A percentile compares a stretch with the other conserved stretches of the same genome.
Conservation (phyloP, 2,888 invertebrate genomes). For the Ethmia dodecea region DNA sequence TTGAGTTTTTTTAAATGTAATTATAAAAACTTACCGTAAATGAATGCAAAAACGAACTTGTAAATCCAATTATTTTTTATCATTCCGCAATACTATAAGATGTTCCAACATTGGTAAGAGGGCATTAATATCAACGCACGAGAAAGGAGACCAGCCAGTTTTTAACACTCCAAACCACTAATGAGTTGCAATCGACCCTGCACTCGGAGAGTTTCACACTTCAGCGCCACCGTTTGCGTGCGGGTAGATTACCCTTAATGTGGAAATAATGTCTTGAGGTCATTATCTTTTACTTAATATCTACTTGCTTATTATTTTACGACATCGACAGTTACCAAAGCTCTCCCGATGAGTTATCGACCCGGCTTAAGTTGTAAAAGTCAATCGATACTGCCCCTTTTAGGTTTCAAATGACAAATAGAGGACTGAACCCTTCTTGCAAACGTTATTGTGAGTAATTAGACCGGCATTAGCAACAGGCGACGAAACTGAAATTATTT, state of each 20-base stretch:
- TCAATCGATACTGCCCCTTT: constrained; percentile 47
- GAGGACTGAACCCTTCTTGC: constrained; percentile 23
- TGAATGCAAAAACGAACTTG: no score
- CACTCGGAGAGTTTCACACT: constrained; percentile 40
- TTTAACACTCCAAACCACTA: constrained; percentile 14
- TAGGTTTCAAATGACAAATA: constrained; percentile 49
- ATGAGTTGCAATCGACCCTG: constrained; percentile 35
- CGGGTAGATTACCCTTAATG: constrained; percentile 45
- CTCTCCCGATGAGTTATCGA: constrained; percentile 11
- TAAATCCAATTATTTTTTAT: no score
- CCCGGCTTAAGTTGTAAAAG: neutral
- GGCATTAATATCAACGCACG: no score
- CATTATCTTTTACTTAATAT: constrained; percentile 68
- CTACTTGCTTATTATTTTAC: constrained; percentile 44
- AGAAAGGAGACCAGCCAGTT: no score
- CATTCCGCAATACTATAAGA: no score
- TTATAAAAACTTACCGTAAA: no score
- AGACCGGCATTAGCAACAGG: constrained; percentile 25
- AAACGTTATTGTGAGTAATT: constrained; percentile 46
- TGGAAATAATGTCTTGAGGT: constrained; percentile 59
- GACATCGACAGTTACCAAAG: constrained; percentile 20
- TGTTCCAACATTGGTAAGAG: no score
- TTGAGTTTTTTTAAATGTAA: no score
- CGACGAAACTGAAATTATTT: constrained; percentile 43
- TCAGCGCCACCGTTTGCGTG: constrained; percentile 42